phyloP scores from a whole-genome alignment of 2,113 vertebrate genomes.

The Semicossyphus pulcher region DNA sequence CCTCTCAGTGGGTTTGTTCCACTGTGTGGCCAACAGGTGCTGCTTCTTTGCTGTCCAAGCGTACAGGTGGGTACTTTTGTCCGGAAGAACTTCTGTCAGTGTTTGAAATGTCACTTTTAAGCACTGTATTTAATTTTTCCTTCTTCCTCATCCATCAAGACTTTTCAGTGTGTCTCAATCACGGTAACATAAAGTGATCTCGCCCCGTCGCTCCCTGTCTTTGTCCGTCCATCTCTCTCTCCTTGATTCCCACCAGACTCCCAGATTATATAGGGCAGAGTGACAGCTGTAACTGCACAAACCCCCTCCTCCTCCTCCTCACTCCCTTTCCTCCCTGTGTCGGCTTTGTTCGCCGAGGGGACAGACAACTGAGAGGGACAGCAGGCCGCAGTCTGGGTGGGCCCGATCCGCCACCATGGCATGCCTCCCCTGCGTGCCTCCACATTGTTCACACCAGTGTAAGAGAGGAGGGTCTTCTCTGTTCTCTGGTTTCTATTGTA shows the following conservation, averaged over 20 bases:
- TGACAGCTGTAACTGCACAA: conserved; percentile 81
- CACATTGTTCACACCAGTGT: conserved; percentile 58
- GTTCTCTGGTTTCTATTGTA: conserved; percentile 57
- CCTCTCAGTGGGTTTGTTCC: background rate
- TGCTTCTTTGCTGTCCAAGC: conserved; percentile 13
- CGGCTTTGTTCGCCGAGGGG: conserved; percentile 76
- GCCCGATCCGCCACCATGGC: conserved; percentile 60
- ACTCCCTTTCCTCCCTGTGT: conserved; percentile 53
- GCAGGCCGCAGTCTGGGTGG: conserved; percentile 83
- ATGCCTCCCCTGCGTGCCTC: conserved; percentile 51
- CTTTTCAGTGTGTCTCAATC: background rate
- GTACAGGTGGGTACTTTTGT: background rate
- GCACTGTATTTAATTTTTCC: background rate
- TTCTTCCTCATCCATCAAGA: background rate
- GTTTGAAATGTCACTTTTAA: background rate
- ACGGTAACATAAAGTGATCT: no score
- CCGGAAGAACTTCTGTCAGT: background rate
- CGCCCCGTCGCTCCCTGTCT: conserved; percentile 12
- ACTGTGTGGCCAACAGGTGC: conserved; percentile 58
- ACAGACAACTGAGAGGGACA: conserved; percentile 74
- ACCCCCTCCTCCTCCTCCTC: conserved; percentile 20
- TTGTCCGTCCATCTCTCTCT: conserved; percentile 9
- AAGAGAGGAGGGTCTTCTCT: conserved; percentile 36
- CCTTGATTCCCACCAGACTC: conserved; percentile 59
- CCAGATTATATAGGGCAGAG: conserved; percentile 54